Base-by-base conservation (phyloP, 2,113 vertebrate species). In the Chunga burmeisteri region DNA sequence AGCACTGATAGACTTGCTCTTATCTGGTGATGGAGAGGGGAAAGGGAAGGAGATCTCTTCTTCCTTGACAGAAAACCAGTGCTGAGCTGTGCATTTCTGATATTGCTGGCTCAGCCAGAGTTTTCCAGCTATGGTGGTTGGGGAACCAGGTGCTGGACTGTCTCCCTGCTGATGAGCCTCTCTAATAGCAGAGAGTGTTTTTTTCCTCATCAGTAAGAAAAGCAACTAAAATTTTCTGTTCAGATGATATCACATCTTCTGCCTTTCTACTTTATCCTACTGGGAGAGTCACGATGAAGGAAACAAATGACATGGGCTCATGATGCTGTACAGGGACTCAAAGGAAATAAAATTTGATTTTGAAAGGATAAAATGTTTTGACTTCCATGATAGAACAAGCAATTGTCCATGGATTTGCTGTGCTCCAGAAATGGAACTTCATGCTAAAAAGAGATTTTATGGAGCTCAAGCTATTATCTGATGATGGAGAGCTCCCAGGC, bases 281-380 rank as follows among this genome's bases (percentile, higher is more conserved):
- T 72, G 70, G 59, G 65, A 86, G 38, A 68, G 42, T 50, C 55
- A 59, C 30, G 25, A 36, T 58, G 90, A 93, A 95, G 63, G n/a
- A 94, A 93, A 96, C 61, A 93, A 86, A 95, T 83, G 79, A 86
- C 86, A 84, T 65, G 80, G 91, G 56, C 81, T 94, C 78, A 67
- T 84, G 87, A 81, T 86, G 75, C 49, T 79, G 56, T 71, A 52
- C 53, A 78, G 46, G 66, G 86, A 67, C 58, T 86, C 40, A 42
- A 67, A 95, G 75, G 87, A 86, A 96, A 95, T 94, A 88, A 78
- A 91, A 71, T 75, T 78, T 94, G 53, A 93, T 97, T 97, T 94
- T 86, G 75, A 91, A 94, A 94, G 87, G 95, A 92, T 95, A 92
- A 96, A 95, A 95, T 91, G 81, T 97, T 96, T 96, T 96, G 87